A percentile compares a stretch with the other conserved stretches of the same genome.
Evolutionary conservation across 1,140 invertebrate genomes (phyloP).

Genomic region (Bombus superbus): DNA sequence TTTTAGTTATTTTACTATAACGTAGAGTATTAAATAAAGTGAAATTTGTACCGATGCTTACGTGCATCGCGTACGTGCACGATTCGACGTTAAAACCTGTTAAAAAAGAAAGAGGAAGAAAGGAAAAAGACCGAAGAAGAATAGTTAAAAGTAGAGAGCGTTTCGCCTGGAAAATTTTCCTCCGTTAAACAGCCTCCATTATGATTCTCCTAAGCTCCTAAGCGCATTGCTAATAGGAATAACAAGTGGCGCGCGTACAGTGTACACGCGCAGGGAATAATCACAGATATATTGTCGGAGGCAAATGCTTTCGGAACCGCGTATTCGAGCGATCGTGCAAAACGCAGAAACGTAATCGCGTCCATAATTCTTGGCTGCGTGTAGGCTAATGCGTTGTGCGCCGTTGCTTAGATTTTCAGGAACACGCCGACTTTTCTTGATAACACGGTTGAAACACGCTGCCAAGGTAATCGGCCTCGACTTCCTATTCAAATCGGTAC

Average conservation of each 20-base stretch:
- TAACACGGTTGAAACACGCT: conserved; percentile 26
- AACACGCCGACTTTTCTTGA: conserved; percentile 7
- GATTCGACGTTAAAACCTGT: not conserved
- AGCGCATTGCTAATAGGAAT: not conserved
- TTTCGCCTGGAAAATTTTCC: not conserved
- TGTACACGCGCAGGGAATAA: not conserved
- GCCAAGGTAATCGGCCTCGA: not conserved
- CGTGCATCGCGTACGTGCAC: too few relatives aligned
- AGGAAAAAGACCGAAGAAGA: too few relatives aligned
- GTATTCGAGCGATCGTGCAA: not conserved
- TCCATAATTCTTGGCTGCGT: not conserved
- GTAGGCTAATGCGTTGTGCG: not conserved
- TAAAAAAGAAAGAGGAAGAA: not conserved
- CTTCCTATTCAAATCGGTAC: conserved; percentile 12
- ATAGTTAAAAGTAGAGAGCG: not conserved
- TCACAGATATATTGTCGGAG: not conserved
- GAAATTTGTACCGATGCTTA: too few relatives aligned
- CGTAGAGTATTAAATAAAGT: too few relatives aligned
- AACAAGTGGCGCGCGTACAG: not conserved
- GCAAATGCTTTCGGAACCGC: not conserved
- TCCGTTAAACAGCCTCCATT: not conserved
- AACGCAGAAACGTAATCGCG: not conserved
- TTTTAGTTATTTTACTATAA: too few relatives aligned
- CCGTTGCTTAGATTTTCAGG: conserved; percentile 15
- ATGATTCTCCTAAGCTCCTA: not conserved